phyloP scores from a whole-genome alignment of 2,797 vertebrate species.

The Melopsittacus undulatus region DNA sequence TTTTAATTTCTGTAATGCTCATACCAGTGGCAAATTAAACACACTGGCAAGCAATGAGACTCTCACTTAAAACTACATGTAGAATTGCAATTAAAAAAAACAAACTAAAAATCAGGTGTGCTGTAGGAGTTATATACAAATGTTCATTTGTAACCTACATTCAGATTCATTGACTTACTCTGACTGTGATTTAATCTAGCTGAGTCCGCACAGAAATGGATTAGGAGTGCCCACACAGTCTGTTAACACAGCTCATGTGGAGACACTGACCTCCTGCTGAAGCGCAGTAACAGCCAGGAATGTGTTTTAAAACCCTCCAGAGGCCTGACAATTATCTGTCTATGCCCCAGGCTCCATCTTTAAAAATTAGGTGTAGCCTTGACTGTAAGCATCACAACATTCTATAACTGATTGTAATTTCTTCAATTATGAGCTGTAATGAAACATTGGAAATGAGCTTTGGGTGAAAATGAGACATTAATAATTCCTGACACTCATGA shows the following conservation, averaged over 20 bases:
- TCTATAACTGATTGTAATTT: background rate
- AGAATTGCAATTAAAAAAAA: background rate
- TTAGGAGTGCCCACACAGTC: background rate
- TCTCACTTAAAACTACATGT: background rate
- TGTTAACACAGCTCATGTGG: background rate
- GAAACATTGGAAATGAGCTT: background rate
- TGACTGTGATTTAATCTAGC: background rate
- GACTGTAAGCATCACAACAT: background rate
- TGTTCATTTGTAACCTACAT: background rate
- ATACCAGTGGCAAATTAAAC: background rate
- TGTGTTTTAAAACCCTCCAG: background rate
- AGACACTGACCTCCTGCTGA: background rate
- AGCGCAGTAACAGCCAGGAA: background rate
- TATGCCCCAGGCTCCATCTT: background rate
- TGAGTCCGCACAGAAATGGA: background rate
- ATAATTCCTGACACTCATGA: background rate
- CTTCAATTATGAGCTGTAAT: background rate
- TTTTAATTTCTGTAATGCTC: background rate
- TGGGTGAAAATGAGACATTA: background rate
- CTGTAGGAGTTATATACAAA: background rate
- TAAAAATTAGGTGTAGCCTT: background rate
- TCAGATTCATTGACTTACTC: background rate
- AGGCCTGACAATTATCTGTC: background rate
- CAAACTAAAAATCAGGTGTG: background rate
- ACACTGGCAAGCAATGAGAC: background rate